Evolutionary conservation across 2,113 vertebrate species (phyloP).

Genomic region (Leuciscus idus): DNA sequence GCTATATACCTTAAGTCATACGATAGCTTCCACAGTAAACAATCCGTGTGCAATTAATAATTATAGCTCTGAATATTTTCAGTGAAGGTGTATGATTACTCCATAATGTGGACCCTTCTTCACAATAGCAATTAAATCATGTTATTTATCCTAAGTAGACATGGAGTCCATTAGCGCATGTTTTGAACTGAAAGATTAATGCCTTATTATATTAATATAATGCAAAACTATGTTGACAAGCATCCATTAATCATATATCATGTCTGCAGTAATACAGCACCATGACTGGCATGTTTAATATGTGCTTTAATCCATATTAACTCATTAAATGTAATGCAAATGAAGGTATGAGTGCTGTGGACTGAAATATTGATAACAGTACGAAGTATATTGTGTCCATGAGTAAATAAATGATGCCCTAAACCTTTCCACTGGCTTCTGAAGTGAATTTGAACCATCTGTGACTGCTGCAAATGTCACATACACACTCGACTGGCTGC

Average conservation of each 20-base stretch:
- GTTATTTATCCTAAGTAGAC: not conserved
- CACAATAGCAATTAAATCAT: not conserved
- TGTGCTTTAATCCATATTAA: not conserved
- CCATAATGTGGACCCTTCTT: not conserved
- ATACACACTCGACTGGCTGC: constrained; percentile 7
- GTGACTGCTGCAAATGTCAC: constrained; percentile 42
- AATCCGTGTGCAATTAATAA: too few species aligned
- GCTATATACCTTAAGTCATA: too few species aligned
- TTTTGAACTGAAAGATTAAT: not conserved
- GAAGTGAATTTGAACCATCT: not conserved
- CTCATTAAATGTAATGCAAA: not conserved
- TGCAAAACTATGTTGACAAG: not conserved
- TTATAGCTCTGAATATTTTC: not conserved
- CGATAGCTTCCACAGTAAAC: too few species aligned
- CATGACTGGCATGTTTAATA: not conserved
- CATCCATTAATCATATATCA: constrained; percentile 1
- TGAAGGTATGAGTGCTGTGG: not conserved
- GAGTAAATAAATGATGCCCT: constrained; percentile 40
- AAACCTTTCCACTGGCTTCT: constrained; percentile 48
- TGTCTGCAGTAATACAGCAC: not conserved
- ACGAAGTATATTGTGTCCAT: not conserved
- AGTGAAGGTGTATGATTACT: not conserved
- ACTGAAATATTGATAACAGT: not conserved
- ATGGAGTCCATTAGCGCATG: not conserved
- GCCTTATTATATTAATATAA: not conserved